Base-by-base conservation (phyloP, 2,113 vertebrate genomes). In the Calypte anna region DNA sequence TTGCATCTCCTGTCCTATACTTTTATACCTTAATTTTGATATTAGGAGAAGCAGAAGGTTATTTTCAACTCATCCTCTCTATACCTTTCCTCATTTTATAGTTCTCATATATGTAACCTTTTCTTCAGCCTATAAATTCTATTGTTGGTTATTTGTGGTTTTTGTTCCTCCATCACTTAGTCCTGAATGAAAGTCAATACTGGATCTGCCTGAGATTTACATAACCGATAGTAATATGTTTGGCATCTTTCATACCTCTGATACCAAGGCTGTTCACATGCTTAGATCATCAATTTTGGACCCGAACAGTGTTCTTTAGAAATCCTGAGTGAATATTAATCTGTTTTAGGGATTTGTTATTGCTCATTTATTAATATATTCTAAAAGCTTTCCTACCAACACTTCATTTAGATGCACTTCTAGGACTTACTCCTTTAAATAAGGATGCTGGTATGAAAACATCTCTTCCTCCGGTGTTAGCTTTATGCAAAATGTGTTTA, bases 221-320 rank as follows among this genome's bases (percentile, higher is more conserved):
- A 27, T 69, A 86, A 77, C 36, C 63, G 79, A 80, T 91, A 74
- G 66, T 64, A 30, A 28, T 43, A 8, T 30, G 31, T 90, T 91
- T 77, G 82, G 59, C n/a, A 43, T 50, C 51, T 82, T 93, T 86
- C 28, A 21, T 94, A 88, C 31, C 55, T 90, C 14, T 83, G 55
- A 77, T 94, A 74, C 15, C 28, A 66, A 77, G 55, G 28, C 30
- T 86, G 63, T 77, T 86, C 53, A 57, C 30, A 69, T 0, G 0
- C 14, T 90, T 33, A 86, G 79, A 43, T 91, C 68, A 94, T 90
- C 51, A 86, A 11, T 91, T 94, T 77, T 67, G 77, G 75, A 86
- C 83, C 62, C 69, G 66, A 90, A 61, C 21, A 3, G 2, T 21
- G 30, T 55, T 82, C 75, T 69, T 88, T 55, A 74, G 59, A 94